A percentile compares a stretch with the other conserved stretches of the same genome.
These are phyloP conservation scores for Hemichromis elongatus DNA, from an alignment of 2,113 vertebrate genomes.

Conservation along the genomic window DNA sequence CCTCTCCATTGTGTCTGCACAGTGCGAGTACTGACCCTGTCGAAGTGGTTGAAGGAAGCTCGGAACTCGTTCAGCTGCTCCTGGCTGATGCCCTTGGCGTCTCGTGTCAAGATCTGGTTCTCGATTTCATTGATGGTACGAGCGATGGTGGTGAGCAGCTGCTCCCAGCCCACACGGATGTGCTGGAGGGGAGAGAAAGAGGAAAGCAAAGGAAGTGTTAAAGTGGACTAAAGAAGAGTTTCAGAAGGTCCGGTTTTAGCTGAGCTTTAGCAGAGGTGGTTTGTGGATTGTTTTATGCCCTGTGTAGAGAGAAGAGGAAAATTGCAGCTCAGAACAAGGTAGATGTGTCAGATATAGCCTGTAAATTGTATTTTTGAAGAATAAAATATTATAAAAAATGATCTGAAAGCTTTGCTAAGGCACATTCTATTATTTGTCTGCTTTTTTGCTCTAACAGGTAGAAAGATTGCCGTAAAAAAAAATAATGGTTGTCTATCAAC, in stretches of 20 bases:
- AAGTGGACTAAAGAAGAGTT: neutral
- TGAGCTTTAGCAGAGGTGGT: neutral
- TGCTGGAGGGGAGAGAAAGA: conserved; percentile 72
- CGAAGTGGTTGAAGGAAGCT: conserved; percentile 98
- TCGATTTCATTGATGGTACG: conserved; percentile 98
- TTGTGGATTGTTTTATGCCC: neutral
- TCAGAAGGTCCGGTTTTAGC: neutral
- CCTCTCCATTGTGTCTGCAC: neutral
- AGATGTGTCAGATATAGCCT: neutral
- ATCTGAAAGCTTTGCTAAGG: neutral
- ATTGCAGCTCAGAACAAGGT: neutral
- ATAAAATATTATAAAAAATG: neutral
- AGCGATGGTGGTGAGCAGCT: conserved; percentile 96
- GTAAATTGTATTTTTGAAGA: neutral
- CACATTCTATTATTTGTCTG: neutral
- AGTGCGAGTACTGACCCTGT: conserved; percentile 83
- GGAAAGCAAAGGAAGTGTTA: neutral
- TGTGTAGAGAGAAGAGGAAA: neutral
- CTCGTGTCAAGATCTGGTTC: conserved; percentile 98
- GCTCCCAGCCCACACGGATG: conserved; percentile 98
- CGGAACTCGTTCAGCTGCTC: conserved; percentile 98
- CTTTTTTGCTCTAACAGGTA: neutral
- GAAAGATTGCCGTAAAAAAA: neutral
- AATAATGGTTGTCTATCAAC: neutral
- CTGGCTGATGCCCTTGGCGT: conserved; percentile 98